phyloP scores from a whole-genome alignment of 2,888 invertebrate species.

The Netelia fuscicornis region DNA sequence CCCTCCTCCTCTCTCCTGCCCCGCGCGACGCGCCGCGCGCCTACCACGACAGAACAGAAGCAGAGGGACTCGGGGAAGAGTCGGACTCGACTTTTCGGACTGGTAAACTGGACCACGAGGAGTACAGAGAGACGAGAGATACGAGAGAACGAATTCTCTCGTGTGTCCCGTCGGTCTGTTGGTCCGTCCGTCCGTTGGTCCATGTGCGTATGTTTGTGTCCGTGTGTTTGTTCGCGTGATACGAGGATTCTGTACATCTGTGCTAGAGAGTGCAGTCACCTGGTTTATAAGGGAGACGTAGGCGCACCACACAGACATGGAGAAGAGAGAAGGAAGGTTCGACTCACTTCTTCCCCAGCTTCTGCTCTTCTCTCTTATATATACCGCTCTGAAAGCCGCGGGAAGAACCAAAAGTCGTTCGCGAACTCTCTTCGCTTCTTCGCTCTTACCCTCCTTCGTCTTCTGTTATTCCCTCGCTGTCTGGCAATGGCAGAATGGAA shows the following conservation, averaged over 20 bases:
- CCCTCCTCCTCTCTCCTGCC: background rate
- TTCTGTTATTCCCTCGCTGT: conserved; percentile 42
- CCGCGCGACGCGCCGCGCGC: no score
- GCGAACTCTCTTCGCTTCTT: conserved; percentile 31
- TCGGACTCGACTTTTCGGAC: conserved; percentile 31
- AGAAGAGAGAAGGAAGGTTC: conserved; percentile 9
- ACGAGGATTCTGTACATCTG: conserved; percentile 30
- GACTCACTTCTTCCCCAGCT: background rate
- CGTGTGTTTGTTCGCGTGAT: conserved; percentile 36
- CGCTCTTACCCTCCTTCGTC: conserved; percentile 13
- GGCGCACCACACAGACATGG: conserved; percentile 4
- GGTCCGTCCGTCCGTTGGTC: background rate
- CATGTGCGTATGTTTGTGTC: background rate
- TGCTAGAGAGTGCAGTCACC: conserved; percentile 40
- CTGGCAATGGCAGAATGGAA: conserved; percentile 25
- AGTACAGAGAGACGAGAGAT: conserved; percentile 13
- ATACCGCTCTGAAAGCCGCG: conserved; percentile 37
- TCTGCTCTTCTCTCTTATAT: background rate
- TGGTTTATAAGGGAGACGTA: conserved; percentile 25
- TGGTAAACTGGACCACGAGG: conserved; percentile 28
- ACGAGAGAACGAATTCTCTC: conserved; percentile 19
- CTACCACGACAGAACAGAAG: background rate
- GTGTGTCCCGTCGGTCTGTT: background rate
- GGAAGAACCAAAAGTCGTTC: conserved; percentile 35
- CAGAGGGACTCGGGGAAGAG: background rate